Evolutionary conservation across 2,888 invertebrate genomes (phyloP).

Genomic region (Isoperla grammatica): DNA sequence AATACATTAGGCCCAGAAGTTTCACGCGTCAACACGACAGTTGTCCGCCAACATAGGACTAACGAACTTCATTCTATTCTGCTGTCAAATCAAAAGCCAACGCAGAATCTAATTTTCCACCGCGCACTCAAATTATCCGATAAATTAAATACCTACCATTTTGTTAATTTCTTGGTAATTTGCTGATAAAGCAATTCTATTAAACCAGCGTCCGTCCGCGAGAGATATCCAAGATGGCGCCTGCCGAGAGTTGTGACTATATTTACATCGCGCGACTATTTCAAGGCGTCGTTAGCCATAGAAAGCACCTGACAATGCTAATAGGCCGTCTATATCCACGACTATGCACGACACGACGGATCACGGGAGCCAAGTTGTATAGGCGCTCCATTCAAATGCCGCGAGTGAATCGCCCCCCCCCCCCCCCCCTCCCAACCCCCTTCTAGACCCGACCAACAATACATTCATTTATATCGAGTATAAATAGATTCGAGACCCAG

Average conservation of each 20-base stretch:
- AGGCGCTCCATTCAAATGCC: conserved; percentile 4
- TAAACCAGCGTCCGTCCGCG: neutral
- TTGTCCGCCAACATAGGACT: too few relatives aligned
- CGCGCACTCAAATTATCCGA: too few relatives aligned
- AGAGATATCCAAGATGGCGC: conserved; percentile 9
- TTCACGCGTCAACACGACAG: too few relatives aligned
- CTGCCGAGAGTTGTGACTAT: conserved; percentile 10
- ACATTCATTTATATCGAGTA: neutral
- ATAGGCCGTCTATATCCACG: neutral
- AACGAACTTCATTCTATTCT: too few relatives aligned
- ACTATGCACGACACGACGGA: neutral
- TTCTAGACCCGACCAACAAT: conserved; percentile 2
- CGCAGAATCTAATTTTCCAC: too few relatives aligned
- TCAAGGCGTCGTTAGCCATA: neutral
- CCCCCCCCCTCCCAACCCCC: neutral
- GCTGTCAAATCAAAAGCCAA: too few relatives aligned
- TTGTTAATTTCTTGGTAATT: neutral
- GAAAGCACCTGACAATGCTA: conserved; percentile 12
- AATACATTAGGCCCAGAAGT: too few relatives aligned
- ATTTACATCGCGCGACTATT: conserved; percentile 12
- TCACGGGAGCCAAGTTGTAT: neutral
- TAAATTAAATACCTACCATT: neutral
- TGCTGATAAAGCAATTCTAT: neutral
- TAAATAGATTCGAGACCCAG: conserved; percentile 1
- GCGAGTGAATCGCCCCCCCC: neutral